Percentiles rank a stretch among this genome's conserved stretches.
phyloP scores from a whole-genome alignment of 2,113 vertebrate genomes.

The Boulengerochromis microlepis region DNA sequence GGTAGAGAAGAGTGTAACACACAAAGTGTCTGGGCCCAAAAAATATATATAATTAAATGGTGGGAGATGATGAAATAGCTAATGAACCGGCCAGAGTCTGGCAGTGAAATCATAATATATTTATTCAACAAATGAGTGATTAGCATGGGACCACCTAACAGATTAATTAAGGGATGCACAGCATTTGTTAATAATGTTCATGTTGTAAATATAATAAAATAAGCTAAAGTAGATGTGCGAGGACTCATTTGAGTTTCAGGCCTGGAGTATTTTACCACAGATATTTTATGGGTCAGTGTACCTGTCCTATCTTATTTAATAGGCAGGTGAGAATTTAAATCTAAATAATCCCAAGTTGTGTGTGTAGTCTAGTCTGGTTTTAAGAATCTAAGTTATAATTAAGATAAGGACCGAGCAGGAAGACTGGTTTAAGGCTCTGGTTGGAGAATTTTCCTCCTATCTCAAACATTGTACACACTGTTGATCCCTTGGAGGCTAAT shows the following conservation, averaged over 20 bases:
- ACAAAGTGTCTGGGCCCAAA: not conserved
- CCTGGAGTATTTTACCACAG: not conserved
- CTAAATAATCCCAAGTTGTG: not conserved
- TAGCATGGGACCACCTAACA: not conserved
- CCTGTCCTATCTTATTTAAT: not conserved
- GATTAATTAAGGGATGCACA: slow-evolving; percentile 3
- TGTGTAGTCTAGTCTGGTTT: not conserved
- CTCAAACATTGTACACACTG: not conserved
- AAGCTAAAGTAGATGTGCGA: not conserved
- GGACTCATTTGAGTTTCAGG: not conserved
- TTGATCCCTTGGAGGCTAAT: not conserved
- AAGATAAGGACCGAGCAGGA: not conserved
- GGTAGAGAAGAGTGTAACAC: not conserved
- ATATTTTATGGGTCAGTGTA: not conserved
- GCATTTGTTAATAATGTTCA: not conserved
- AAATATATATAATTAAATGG: not conserved
- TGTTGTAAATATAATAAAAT: slow-evolving; percentile 12
- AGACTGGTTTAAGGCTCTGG: not conserved
- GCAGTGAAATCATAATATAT: slow-evolving; percentile 33
- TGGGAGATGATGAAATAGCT: not conserved
- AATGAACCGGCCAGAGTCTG: slow-evolving; percentile 10
- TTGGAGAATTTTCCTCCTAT: not conserved
- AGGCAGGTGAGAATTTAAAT: not conserved
- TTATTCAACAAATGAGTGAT: slow-evolving; percentile 20
- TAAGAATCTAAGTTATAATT: not conserved